Evolutionary conservation across 2,888 invertebrate genomes (phyloP), one percentile per base, ranked within the genome.

Genomic region (Troglohyphantes excavatus): DNA sequence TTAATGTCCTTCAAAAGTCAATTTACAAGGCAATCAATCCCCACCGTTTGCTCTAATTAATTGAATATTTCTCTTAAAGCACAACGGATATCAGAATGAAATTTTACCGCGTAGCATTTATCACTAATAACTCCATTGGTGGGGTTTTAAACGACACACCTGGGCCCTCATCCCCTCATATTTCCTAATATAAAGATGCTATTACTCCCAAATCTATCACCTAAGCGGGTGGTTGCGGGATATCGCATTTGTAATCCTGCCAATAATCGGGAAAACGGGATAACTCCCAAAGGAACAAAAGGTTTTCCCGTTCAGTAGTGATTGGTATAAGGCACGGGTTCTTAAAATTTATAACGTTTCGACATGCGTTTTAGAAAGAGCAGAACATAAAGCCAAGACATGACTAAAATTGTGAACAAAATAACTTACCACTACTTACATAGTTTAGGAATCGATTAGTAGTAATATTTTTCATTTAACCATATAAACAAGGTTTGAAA

Each of bases 161-260:
- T 82, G 82, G 82, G 88, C 59, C 29, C n/a, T 26, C 9, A 21
- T 19, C 13, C 81, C 67, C 82, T 70, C 88, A 87, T 87, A 87
- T 81, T 87, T 87, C 61, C 88, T 82, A 59, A 88, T 82, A 73
- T 73, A 61, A 65, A 27, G 46, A 29, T 70, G 85, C 76, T 76
- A 46, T 76, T 78, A 78, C 78, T 61, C 61, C 63, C 72, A 65
- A 85, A 88, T 88, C 82, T 67, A 88, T 88, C 88, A 88, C 65
- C 9, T 39, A 33, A 29, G 53, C 46, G 29, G 53, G 29, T 17
- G 70, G 59, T 82, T 76, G 68, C 27, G 26, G 33, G 75, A 82
- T 67, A 76, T 73, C 88, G 76, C 82, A 88, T 88, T 88, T 88
- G 82, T 88, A 88, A 43, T 88, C 82, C 73, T 79, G 72, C 82